Evolutionary conservation across 2,113 vertebrate genomes (phyloP).

Genomic region (Progne subis): DNA sequence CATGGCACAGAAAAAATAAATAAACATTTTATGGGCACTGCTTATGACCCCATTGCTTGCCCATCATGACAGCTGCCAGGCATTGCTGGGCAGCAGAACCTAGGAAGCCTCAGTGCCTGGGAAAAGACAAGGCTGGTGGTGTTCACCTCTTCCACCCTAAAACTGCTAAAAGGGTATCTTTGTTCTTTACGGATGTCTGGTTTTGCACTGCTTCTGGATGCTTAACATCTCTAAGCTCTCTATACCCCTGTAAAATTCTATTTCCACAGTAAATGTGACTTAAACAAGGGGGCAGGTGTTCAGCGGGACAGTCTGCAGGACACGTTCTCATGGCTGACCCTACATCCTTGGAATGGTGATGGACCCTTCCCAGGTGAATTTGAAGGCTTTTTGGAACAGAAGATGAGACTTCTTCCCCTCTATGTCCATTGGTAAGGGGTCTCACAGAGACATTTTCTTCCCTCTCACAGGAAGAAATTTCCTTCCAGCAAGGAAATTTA

Average conservation of each 20-base stretch:
- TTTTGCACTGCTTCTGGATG: not conserved
- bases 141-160: not conserved
- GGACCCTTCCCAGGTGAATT: not conserved
- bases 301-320: not conserved
- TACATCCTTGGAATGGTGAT: not conserved
- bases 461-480: not conserved
- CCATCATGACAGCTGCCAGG: not conserved
- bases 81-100: not conserved
- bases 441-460: not conserved
- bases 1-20: slow-evolving; percentile 15
- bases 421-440: not conserved
- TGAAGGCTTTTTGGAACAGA: not conserved
- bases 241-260: not conserved
- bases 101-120: not conserved
- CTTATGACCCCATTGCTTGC: not conserved
- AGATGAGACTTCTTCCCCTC: not conserved
- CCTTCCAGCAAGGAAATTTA: slow-evolving; percentile 30
- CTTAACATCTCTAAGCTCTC: not conserved
- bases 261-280: not conserved
- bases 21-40: not conserved
- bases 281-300: not conserved
- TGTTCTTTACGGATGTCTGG: not conserved
- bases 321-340: not conserved
- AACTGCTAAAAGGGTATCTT: not conserved
- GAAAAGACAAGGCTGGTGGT: not conserved